Evolutionary conservation across 2,797 vertebrate species (phyloP).

Genomic region (Glossophaga mutica): DNA sequence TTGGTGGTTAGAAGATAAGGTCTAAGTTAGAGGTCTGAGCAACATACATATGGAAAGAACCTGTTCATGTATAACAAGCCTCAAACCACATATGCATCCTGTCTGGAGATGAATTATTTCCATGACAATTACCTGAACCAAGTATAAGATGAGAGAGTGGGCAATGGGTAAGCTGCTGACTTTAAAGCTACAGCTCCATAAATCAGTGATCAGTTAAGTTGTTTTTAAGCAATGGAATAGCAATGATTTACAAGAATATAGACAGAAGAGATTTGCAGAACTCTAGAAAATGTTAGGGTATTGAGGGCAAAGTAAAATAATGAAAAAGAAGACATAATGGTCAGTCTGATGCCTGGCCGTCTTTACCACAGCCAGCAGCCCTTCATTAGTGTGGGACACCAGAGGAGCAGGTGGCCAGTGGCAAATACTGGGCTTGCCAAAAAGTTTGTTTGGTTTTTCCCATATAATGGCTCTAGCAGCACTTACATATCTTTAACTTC

Average conservation of each 20-base stretch:
- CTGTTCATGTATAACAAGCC: neutral
- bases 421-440: neutral
- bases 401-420: neutral
- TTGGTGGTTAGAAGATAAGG: neutral
- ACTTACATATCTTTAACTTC: too few species aligned
- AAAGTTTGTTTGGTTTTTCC: too few species aligned
- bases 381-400: neutral
- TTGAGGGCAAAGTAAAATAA: neutral
- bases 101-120: neutral
- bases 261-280: neutral
- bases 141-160: neutral
- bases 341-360: neutral
- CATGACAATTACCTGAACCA: neutral
- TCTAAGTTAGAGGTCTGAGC: neutral
- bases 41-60: neutral
- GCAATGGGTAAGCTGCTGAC: neutral
- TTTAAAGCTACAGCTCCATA: neutral
- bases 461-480: too few species aligned
- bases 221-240: neutral
- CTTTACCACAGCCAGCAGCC: neutral
- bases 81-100: neutral
- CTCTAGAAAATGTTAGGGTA: neutral
- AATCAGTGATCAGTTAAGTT: neutral
- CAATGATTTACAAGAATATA: neutral
- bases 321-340: neutral